Evolutionary conservation across 2,113 vertebrate genomes (phyloP), one percentile per base, ranked within the genome.

Genomic region (Dissostichus mawsoni): DNA sequence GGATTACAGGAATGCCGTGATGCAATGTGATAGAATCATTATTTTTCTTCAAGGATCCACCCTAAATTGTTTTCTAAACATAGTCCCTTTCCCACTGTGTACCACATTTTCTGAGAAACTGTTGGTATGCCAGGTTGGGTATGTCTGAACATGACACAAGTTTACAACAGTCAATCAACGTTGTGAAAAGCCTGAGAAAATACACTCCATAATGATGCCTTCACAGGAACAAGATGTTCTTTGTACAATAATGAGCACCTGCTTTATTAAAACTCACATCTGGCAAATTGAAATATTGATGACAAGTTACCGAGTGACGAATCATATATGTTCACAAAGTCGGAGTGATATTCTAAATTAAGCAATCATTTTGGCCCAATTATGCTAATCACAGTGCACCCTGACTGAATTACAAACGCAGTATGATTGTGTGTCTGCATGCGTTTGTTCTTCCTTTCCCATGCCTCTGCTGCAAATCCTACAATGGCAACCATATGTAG

Each of bases 401-500:
- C 17, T 8, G 12, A 23, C 76, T 70, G 51, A 33, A 79, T 64
- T 53, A 33, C 80, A 85, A 74, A 81, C 73, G 36, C 36, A 41
- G 36, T 68, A 78, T 44, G 76, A 56, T 16, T 72, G 55, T 69
- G 45, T 41, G 71, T 82, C 48, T 74, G 52, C 36, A 57, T 53
- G 70, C 44, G 33, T 80, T 77, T 33, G 45, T 81, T 89, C 25
- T 78, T 41, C 52, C 59, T 83, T 83, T 85, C 56, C 76, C 66
- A 69, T 62, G 79, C 57, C 58, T 77, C 36, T 69, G 66, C 70
- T 58, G 41, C 78, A 79, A 81, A 81, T 76, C 69, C 80, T 67
- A 81, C 89, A 92, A 92, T 90, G 82, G 90, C 73, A 91, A 92
- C 92, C 94, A 93, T 74, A 88, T 94, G 93, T 57, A 81, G 78